Percentiles rank a stretch among this genome's conserved stretches.
These are phyloP conservation scores for Andrena bicolor DNA, from an alignment of 2,888 invertebrate genomes.

Conservation along the genomic window DNA sequence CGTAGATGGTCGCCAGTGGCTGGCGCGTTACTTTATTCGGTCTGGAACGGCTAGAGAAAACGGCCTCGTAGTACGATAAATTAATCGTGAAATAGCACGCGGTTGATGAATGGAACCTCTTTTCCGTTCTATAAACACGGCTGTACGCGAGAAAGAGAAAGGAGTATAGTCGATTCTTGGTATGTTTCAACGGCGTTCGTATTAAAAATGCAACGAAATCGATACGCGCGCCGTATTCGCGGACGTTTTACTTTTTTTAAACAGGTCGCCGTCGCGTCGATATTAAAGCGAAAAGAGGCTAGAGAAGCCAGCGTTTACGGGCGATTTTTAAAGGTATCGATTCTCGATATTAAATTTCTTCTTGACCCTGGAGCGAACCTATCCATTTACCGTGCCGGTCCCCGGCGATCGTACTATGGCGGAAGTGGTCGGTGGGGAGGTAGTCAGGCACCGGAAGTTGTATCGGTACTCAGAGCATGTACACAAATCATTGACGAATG, in stretches of 20 bases:
- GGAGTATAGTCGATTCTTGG: neutral
- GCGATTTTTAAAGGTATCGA: slow-evolving; percentile 50
- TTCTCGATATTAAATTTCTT: slow-evolving; percentile 67
- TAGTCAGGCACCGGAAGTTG: slow-evolving; percentile 80
- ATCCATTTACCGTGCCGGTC: slow-evolving; percentile 69
- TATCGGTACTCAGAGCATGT: slow-evolving; percentile 80
- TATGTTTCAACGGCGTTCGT: slow-evolving; percentile 6
- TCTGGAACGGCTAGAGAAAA: neutral
- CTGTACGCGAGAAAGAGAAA: neutral
- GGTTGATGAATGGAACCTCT: neutral
- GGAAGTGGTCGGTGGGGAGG: slow-evolving; percentile 75
- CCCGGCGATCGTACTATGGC: slow-evolving; percentile 67
- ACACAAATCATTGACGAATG: slow-evolving; percentile 70
- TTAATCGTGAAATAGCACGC: slow-evolving; percentile 16
- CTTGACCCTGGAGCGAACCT: slow-evolving; percentile 72
- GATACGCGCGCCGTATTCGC: slow-evolving; percentile 17
- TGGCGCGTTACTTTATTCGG: neutral
- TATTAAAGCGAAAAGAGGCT: neutral
- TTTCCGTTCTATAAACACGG: slow-evolving; percentile 8
- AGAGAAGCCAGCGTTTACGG: neutral
- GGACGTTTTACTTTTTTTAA: neutral
- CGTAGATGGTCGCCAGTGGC: neutral
- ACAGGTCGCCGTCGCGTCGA: neutral
- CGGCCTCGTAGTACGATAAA: neutral
- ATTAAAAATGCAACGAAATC: slow-evolving; percentile 37